Conservation (phyloP, 2,888 invertebrate genomes). For the Philereme transversata region DNA sequence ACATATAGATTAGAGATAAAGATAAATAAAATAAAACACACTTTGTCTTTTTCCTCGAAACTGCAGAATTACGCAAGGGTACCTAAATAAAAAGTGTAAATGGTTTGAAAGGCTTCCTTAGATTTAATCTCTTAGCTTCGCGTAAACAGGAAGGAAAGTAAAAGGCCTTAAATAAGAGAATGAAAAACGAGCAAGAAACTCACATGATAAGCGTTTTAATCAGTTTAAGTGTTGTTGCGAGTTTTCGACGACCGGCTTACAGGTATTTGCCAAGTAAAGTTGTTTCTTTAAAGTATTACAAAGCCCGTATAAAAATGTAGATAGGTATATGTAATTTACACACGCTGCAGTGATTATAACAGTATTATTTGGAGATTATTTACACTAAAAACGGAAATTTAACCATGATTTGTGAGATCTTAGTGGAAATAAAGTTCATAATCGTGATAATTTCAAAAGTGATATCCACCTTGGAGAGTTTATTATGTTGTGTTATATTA, state of each 20-base stretch:
- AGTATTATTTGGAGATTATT: too few species aligned
- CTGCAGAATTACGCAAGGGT: constrained; percentile 3
- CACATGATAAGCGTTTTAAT: constrained; percentile 78
- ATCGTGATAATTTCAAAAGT: too few species aligned
- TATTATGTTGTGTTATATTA: too few species aligned
- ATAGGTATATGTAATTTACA: too few species aligned
- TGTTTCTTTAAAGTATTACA: constrained; percentile 3
- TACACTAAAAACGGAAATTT: too few species aligned
- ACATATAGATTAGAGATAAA: too few species aligned
- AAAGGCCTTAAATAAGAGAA: constrained; percentile 72
- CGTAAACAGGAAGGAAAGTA: constrained; percentile 70
- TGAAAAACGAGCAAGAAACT: constrained; percentile 73
- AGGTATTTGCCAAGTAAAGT: constrained; percentile 14
- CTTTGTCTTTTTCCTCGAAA: background rate
- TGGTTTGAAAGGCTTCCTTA: constrained; percentile 41
- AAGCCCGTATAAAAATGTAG: too few species aligned
- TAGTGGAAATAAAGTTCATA: too few species aligned
- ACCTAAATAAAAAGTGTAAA: constrained; percentile 16
- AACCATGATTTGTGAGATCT: too few species aligned
- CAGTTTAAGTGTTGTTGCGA: constrained; percentile 70
- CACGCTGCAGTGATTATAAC: too few species aligned
- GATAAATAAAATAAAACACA: too few species aligned
- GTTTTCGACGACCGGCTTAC: constrained; percentile 31
- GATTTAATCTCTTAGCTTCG: constrained; percentile 73
- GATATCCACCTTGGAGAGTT: too few species aligned